Evolutionary conservation across 2,888 invertebrate species (phyloP).

Genomic region (Leucoma salicis): DNA sequence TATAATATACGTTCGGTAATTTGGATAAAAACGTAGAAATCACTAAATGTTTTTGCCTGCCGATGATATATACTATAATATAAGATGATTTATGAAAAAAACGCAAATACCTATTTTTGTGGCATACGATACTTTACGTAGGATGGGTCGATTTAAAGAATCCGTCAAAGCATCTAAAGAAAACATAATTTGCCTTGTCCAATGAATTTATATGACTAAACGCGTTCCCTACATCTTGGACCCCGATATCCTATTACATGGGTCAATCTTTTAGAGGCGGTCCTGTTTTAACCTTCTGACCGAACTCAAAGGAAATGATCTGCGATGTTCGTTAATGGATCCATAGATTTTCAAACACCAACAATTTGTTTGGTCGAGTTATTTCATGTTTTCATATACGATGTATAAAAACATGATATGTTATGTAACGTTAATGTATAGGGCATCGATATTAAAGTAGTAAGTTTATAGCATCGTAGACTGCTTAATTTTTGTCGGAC

Average conservation of each 20-base stretch:
- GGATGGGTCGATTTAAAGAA: too few species aligned
- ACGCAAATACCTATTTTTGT: too few species aligned
- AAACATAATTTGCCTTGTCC: slow-evolving; percentile 39
- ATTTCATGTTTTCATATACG: slow-evolving; percentile 40
- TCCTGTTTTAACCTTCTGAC: slow-evolving; percentile 65
- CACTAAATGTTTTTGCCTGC: too few species aligned
- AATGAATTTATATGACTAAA: slow-evolving; percentile 41
- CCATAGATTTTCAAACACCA: slow-evolving; percentile 65
- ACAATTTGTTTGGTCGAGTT: slow-evolving; percentile 29
- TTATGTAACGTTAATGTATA: neutral
- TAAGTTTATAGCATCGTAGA: too few species aligned
- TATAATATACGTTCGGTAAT: too few species aligned
- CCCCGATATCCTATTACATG: slow-evolving; percentile 55
- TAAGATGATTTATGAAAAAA: too few species aligned
- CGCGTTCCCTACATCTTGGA: slow-evolving; percentile 36
- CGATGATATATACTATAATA: too few species aligned
- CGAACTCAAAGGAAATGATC: slow-evolving; percentile 63
- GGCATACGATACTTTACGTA: too few species aligned
- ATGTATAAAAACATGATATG: slow-evolving; percentile 39
- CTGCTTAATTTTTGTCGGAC: too few species aligned
- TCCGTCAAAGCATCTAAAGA: slow-evolving; percentile 14
- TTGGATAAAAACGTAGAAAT: too few species aligned
- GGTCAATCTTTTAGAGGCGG: slow-evolving; percentile 64
- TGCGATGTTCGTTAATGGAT: slow-evolving; percentile 65
- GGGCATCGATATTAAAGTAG: too few species aligned